A percentile compares a stretch with the other conserved stretches of the same genome.
Evolutionary conservation across 2,797 vertebrate species (phyloP).

Genomic region (Nasua narica): DNA sequence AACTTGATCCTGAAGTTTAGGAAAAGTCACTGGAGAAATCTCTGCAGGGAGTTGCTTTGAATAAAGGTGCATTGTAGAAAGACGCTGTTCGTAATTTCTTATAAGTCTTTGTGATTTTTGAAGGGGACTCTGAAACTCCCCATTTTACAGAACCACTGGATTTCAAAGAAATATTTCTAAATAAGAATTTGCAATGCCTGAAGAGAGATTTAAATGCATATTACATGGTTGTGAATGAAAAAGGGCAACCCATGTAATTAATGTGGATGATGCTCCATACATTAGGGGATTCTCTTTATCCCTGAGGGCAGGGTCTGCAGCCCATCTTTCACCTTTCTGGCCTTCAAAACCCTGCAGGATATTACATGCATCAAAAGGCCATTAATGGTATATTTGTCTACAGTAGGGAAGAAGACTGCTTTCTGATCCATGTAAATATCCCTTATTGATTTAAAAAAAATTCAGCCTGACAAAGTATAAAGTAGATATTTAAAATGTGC

Average conservation of each 20-base stretch:
- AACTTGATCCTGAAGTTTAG: background rate
- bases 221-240: conserved; percentile 40
- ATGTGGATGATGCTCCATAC: background rate
- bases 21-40: background rate
- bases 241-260: conserved; percentile 20
- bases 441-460: conserved; percentile 84
- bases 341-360: background rate
- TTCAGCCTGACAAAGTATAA: conserved; percentile 77
- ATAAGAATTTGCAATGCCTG: conserved; percentile 29
- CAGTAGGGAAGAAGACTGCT: conserved; percentile 63
- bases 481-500: conserved; percentile 86
- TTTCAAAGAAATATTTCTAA: conserved; percentile 43
- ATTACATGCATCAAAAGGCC: conserved; percentile 9
- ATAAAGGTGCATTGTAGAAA: background rate
- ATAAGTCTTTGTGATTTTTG: conserved; percentile 24
- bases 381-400: background rate
- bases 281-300: background rate
- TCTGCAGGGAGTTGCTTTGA: background rate
- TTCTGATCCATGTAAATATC: conserved; percentile 78
- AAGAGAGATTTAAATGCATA: conserved; percentile 33
- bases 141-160: background rate
- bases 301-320: background rate
- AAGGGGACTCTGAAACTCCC: background rate
- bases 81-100: conserved; percentile 48
- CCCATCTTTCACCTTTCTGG: conserved; percentile 6